Conservation (phyloP, 53 echinoderm and acorn worm genomes). For the Temnopleurus reevesii region DNA sequence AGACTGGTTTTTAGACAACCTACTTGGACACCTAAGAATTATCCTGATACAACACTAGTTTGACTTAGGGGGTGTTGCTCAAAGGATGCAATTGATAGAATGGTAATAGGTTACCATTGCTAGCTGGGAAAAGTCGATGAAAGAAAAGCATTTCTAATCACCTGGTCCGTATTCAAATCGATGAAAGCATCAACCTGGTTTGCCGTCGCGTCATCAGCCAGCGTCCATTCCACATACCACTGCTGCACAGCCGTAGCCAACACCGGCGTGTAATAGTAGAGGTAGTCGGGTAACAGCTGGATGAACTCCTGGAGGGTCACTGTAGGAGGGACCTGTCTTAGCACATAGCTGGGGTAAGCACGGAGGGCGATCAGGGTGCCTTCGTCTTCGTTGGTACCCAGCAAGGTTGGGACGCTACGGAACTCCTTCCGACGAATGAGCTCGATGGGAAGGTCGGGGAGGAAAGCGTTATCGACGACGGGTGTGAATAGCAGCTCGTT, state of each 20-base stretch:
- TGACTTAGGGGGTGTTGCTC: too few relatives aligned
- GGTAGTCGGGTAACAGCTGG: background rate
- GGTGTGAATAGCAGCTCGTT: slow-evolving; percentile 52
- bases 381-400: slow-evolving; percentile 77
- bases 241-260: slow-evolving; percentile 61
- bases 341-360: slow-evolving; percentile 53
- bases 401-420: slow-evolving; percentile 55
- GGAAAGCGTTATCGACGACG: slow-evolving; percentile 66
- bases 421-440: slow-evolving; percentile 62
- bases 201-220: slow-evolving; percentile 60
- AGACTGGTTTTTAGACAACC: too few relatives aligned
- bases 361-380: slow-evolving; percentile 69
- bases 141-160: background rate
- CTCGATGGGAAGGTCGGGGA: slow-evolving; percentile 64
- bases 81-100: too few relatives aligned
- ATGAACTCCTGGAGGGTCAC: slow-evolving; percentile 47
- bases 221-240: slow-evolving; percentile 66
- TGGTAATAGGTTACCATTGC: too few relatives aligned
- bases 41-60: too few relatives aligned
- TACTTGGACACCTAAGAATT: too few relatives aligned
- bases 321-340: slow-evolving; percentile 31
- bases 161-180: slow-evolving; percentile 65
- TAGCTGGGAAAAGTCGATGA: too few relatives aligned
- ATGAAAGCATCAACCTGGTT: slow-evolving; percentile 65
- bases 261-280: slow-evolving; percentile 63